Evolutionary conservation across 1,140 invertebrate genomes (phyloP).

Genomic region (Leptinotarsa lineolata): DNA sequence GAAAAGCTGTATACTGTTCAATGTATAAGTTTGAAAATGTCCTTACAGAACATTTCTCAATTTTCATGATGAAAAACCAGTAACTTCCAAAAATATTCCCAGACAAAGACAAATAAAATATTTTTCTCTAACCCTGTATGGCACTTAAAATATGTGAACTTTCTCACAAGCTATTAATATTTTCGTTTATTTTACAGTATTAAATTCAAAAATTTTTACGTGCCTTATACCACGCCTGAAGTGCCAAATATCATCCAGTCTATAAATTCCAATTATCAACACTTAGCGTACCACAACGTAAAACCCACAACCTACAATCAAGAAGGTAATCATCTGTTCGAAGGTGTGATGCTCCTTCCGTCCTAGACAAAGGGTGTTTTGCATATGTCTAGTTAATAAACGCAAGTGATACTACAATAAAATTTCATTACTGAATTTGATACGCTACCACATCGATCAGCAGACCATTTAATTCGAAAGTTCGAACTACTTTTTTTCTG

Average conservation of each 20-base stretch:
- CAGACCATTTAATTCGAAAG: constrained; percentile 18
- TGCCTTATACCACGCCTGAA: neutral
- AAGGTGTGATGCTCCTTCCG: constrained; percentile 5
- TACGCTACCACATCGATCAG: constrained; percentile 6
- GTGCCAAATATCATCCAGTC: neutral
- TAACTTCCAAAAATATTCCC: too few relatives aligned
- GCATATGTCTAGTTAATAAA: constrained; percentile 16
- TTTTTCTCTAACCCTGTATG: too few relatives aligned
- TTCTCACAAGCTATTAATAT: too few relatives aligned
- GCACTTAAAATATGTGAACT: too few relatives aligned
- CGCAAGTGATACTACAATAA: constrained; percentile 26
- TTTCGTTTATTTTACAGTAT: too few relatives aligned
- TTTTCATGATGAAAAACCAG: too few relatives aligned
- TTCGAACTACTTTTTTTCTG: constrained; percentile 12
- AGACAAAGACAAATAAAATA: too few relatives aligned
- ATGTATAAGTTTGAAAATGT: too few relatives aligned
- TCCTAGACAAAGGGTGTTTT: constrained; percentile 6
- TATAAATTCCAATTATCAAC: constrained; percentile 4
- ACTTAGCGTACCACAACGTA: neutral
- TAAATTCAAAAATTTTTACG: too few relatives aligned
- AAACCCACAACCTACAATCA: constrained; percentile 6
- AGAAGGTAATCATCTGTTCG: constrained; percentile 4
- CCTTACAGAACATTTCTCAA: too few relatives aligned
- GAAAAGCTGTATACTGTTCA: too few relatives aligned
- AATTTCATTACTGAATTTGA: constrained; percentile 24